These are phyloP conservation scores for Cancer borealis DNA, from an alignment of 2,888 invertebrate species.

Conservation along the genomic window DNA sequence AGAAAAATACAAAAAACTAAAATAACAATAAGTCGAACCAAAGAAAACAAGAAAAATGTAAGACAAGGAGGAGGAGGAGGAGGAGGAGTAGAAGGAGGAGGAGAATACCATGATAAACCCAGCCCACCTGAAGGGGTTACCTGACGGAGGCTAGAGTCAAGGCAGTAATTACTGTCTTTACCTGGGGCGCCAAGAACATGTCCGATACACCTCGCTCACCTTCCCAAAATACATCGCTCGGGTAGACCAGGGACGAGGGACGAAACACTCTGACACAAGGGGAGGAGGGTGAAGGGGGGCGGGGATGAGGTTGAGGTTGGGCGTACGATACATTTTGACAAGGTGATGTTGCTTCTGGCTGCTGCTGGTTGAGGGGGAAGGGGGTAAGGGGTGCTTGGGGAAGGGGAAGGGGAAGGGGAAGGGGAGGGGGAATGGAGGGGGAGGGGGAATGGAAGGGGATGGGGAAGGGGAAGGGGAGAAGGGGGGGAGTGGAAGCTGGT, in stretches of 20 bases:
- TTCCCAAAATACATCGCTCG: not conserved
- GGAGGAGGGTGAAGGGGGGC: not conserved
- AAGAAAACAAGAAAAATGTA: not conserved
- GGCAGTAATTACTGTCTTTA: constrained; percentile 37
- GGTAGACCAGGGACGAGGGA: no score
- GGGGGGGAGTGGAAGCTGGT: not conserved
- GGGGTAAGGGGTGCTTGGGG: not conserved
- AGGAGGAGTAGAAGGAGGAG: not conserved
- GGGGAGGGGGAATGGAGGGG: not conserved
- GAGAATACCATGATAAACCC: constrained; percentile 3
- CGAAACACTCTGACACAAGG: no score
- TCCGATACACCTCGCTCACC: not conserved
- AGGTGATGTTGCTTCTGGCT: not conserved
- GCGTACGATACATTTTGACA: not conserved
- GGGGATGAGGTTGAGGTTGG: not conserved
- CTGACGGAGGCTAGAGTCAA: not conserved
- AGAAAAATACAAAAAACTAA: not conserved
- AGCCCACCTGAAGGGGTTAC: not conserved
- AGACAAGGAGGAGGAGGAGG: not conserved
- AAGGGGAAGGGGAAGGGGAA: not conserved
- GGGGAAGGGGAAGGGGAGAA: not conserved
- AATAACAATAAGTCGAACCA: no score
- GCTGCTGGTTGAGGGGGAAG: not conserved
- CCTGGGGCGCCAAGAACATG: not conserved
- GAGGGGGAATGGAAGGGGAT: not conserved